Conservation (phyloP, 1,140 invertebrate genomes). For the Heliconius himera region DNA sequence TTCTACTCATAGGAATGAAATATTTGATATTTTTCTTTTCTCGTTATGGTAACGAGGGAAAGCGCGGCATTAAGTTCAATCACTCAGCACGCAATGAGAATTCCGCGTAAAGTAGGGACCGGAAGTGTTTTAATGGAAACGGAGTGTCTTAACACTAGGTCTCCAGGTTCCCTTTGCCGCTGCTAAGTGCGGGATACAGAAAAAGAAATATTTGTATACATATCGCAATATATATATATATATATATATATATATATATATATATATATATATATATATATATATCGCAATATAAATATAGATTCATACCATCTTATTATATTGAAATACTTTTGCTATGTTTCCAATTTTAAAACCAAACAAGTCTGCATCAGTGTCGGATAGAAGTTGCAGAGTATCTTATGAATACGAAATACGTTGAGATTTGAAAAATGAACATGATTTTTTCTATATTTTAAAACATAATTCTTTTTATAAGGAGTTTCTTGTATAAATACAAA, state of each 20-base stretch:
- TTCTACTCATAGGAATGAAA: no score
- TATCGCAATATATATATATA: not conserved
- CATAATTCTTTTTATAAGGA: not conserved
- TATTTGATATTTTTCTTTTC: no score
- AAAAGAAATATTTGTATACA: not conserved
- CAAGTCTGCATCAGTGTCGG: slow-evolving; percentile 13
- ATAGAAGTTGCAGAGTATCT: slow-evolving; percentile 10
- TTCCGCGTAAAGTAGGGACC: no score
- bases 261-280: no score
- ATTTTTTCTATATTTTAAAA: not conserved
- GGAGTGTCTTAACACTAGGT: no score
- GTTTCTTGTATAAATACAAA: not conserved
- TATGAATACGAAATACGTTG: slow-evolving; percentile 22
- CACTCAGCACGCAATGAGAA: no score
- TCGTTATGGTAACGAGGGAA: no score
- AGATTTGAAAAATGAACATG: slow-evolving; percentile 3
- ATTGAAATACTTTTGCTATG: not conserved
- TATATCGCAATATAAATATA: not conserved
- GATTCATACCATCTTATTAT: not conserved
- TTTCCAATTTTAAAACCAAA: slow-evolving; percentile 17
- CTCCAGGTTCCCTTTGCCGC: not conserved
- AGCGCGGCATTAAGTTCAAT: no score
- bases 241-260: not conserved
- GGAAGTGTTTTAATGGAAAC: no score
- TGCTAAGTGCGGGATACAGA: no score